phyloP scores from a whole-genome alignment of 2,888 invertebrate genomes.

The Scelioninae gen. 1 region DNA sequence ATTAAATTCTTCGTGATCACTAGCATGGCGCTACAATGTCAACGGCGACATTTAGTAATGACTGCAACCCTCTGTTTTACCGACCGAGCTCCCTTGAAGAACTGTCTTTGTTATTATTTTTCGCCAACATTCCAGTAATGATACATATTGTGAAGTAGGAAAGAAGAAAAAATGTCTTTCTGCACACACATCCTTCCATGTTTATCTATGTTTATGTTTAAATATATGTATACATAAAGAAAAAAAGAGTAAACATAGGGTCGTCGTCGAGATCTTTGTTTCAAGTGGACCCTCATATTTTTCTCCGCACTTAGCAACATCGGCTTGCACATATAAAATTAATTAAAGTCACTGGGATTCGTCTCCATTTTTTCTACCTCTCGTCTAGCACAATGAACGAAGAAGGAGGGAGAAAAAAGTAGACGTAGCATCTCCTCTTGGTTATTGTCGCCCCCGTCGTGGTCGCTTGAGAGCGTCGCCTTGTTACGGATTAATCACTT shows the following conservation, averaged over 20 bases:
- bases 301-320: constrained; percentile 60
- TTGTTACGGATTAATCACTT: constrained; percentile 79
- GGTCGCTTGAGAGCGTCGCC: no score
- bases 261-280: constrained; percentile 74
- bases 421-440: constrained; percentile 38
- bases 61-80: constrained; percentile 32
- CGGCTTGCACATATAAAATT: constrained; percentile 79
- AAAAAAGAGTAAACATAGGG: constrained; percentile 31
- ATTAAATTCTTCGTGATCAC: constrained; percentile 25
- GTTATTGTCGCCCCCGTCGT: constrained; percentile 67
- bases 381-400: constrained; percentile 51
- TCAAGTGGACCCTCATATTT: constrained; percentile 66
- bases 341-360: constrained; percentile 81
- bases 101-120: constrained; percentile 45
- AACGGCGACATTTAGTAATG: constrained; percentile 33
- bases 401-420: constrained; percentile 23
- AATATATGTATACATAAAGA: neutral
- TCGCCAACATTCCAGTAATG: constrained; percentile 34
- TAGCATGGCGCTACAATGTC: neutral
- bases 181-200: neutral
- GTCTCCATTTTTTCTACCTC: constrained; percentile 66
- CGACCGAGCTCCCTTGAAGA: constrained; percentile 27
- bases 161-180: neutral
- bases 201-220: no score
- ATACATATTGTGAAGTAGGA: constrained; percentile 38